A percentile compares a stretch with the other conserved stretches of the same genome.
Evolutionary conservation across 1,140 invertebrate species (phyloP).

Genomic region (Brachionus sp.): DNA sequence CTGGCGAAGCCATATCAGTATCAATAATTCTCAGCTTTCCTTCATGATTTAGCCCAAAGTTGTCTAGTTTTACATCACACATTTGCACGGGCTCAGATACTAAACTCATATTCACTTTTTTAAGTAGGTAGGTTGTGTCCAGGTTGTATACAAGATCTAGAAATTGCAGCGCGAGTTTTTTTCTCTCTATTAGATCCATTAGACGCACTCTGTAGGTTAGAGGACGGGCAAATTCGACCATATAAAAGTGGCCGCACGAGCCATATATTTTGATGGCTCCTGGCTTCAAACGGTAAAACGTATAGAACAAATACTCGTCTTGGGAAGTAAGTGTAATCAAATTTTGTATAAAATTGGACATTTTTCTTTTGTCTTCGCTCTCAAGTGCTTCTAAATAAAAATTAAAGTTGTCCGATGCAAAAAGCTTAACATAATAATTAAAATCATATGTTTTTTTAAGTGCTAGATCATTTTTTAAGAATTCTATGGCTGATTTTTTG

Average conservation of each 20-base stretch:
- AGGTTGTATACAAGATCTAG: background rate
- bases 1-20: slow-evolving; percentile 24
- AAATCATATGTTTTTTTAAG: background rate
- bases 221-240: slow-evolving; percentile 23
- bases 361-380: background rate
- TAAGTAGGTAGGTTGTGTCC: background rate
- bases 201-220: background rate
- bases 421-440: slow-evolving; percentile 4
- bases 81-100: background rate
- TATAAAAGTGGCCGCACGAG: slow-evolving; percentile 40
- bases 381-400: background rate
- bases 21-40: slow-evolving; percentile 26
- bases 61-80: slow-evolving; percentile 43
- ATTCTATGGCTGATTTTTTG: background rate
- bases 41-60: slow-evolving; percentile 26
- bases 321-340: slow-evolving; percentile 7
- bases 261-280: slow-evolving; percentile 21
- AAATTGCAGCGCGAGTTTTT: slow-evolving; percentile 6
- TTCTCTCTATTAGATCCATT: background rate
- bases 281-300: slow-evolving; percentile 11
- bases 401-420: slow-evolving; percentile 17
- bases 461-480: background rate
- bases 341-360: slow-evolving; percentile 34
- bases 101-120: background rate
- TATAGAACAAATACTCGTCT: slow-evolving; percentile 44